These are phyloP conservation scores for Erebia ligea DNA, from an alignment of 2,888 invertebrate genomes.

Conservation along the genomic window DNA sequence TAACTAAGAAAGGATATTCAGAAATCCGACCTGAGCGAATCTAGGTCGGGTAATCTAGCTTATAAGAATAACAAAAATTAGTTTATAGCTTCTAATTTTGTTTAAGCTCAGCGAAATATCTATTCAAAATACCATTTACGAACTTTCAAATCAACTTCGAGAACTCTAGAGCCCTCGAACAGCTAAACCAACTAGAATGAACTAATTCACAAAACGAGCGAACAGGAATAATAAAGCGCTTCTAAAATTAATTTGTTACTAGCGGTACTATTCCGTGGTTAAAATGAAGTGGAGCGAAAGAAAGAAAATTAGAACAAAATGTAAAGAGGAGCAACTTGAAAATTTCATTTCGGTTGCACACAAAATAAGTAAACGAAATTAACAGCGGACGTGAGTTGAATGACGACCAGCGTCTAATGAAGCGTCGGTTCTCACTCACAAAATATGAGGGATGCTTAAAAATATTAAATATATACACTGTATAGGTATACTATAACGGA, in stretches of 20 bases:
- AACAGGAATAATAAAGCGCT: slow-evolving; percentile 31
- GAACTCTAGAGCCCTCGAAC: neutral
- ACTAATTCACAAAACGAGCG: slow-evolving; percentile 17
- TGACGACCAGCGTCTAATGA: slow-evolving; percentile 36
- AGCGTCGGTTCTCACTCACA: slow-evolving; percentile 27
- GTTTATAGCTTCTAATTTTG: neutral
- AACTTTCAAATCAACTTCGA: slow-evolving; percentile 3
- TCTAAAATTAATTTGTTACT: slow-evolving; percentile 36
- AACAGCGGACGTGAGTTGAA: slow-evolving; percentile 53
- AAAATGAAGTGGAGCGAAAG: slow-evolving; percentile 49
- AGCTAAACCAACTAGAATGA: neutral
- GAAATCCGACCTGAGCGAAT: no score
- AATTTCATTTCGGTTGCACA: slow-evolving; percentile 61
- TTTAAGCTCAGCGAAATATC: neutral
- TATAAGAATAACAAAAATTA: neutral
- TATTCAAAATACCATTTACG: neutral
- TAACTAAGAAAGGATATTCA: no score
- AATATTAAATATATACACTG: slow-evolving; percentile 36
- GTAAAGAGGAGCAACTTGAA: slow-evolving; percentile 51
- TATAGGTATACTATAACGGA: slow-evolving; percentile 16
- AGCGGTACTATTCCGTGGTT: slow-evolving; percentile 35
- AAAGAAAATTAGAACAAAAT: slow-evolving; percentile 52
- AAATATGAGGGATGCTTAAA: slow-evolving; percentile 25
- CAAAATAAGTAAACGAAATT: slow-evolving; percentile 74
- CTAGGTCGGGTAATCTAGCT: neutral